These are phyloP conservation scores for Thymallus thymallus DNA, from an alignment of 2,113 vertebrate species.

Conservation along the genomic window DNA sequence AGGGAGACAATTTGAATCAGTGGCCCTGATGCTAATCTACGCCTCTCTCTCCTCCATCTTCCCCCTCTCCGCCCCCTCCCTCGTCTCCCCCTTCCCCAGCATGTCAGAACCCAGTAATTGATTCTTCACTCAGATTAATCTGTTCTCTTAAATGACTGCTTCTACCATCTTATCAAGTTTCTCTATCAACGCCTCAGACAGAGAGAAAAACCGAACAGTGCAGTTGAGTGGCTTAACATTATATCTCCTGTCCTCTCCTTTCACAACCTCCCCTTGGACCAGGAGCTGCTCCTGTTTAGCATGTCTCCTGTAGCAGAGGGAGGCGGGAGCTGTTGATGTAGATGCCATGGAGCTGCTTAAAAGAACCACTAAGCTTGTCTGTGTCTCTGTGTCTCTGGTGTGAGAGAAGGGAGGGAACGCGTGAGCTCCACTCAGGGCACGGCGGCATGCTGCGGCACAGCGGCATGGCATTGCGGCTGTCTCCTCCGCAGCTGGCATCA, in stretches of 20 bases:
- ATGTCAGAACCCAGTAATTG: conserved; percentile 47
- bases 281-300: background rate
- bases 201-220: background rate
- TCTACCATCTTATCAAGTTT: background rate
- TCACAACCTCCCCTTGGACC: background rate
- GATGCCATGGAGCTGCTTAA: conserved; percentile 18
- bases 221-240: background rate
- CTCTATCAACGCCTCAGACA: background rate
- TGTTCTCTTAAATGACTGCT: conserved; percentile 30
- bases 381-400: conserved; percentile 21
- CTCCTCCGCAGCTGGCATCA: conserved; percentile 26
- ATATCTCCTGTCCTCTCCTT: background rate
- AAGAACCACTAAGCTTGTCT: conserved; percentile 11
- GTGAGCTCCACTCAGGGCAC: conserved; percentile 11
- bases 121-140: conserved; percentile 47
- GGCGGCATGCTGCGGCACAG: conserved; percentile 4
- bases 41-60: conserved; percentile 33
- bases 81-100: conserved; percentile 29
- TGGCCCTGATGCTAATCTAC: conserved; percentile 47
- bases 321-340: conserved; percentile 23
- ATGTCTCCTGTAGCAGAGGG: conserved; percentile 8
- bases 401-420: conserved; percentile 10
- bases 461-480: background rate
- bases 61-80: conserved; percentile 24
- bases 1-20: conserved; percentile 58